Evolutionary conservation across 2,797 vertebrate species (phyloP).

Genomic region (Graptemys geographica): DNA sequence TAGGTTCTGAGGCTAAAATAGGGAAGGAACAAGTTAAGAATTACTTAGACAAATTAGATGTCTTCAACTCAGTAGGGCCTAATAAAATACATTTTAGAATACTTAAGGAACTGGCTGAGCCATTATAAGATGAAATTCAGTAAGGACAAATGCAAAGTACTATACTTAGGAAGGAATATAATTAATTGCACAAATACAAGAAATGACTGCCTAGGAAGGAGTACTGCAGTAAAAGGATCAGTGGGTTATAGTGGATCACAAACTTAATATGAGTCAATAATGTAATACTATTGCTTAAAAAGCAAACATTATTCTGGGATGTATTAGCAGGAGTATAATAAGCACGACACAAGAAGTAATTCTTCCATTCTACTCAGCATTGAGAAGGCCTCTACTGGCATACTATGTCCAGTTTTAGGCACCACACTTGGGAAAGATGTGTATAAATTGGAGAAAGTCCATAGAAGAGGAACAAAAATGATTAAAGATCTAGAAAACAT

Average conservation of each 20-base stretch:
- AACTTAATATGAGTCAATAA: background rate
- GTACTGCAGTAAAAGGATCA: background rate
- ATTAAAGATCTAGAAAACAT: background rate
- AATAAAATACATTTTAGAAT: background rate
- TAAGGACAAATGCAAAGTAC: background rate
- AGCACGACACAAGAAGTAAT: background rate
- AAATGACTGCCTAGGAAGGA: background rate
- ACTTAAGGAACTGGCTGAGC: background rate
- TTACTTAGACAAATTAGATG: background rate
- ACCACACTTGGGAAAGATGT: background rate
- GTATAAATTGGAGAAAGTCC: background rate
- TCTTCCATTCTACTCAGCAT: background rate
- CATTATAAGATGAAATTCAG: background rate
- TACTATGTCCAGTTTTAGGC: background rate
- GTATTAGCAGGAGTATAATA: background rate
- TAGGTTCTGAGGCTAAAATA: background rate
- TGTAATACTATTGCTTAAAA: background rate
- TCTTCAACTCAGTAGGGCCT: background rate
- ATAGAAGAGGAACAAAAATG: background rate
- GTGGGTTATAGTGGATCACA: background rate
- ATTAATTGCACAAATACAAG: background rate
- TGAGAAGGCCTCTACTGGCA: background rate
- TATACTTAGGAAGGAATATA: background rate
- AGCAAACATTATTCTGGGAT: background rate
- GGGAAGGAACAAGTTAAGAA: background rate